Base-by-base conservation (phyloP, 2,113 vertebrate species). In the Limnothrissa miodon region DNA sequence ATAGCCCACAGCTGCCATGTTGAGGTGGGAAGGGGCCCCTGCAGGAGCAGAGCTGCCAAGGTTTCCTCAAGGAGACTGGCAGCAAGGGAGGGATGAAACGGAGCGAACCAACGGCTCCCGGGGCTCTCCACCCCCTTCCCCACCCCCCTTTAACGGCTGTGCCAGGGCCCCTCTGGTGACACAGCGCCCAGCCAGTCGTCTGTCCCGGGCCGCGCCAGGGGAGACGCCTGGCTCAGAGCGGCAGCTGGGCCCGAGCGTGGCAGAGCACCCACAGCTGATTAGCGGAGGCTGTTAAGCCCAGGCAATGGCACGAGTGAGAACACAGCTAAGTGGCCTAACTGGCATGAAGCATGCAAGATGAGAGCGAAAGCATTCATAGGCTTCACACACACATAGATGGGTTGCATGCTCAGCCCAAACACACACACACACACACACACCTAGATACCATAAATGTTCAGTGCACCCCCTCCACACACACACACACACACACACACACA, bases 401-500 rank as follows among this genome's bases (percentile, higher is more conserved):
- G n/a, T n/a, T n/a, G n/a, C n/a, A n/a, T n/a, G n/a, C n/a, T n/a
- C n/a, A n/a, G n/a, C n/a, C n/a, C 13, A 51, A 15, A 51, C 44
- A 15, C 29, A 36, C n/a, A n/a, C 17, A 80, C 19, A 19, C 44
- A 25, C 79, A 36, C 79, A 80, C 4, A 23, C 45, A 36, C n/a
- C n/a, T n/a, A n/a, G n/a, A n/a, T n/a, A n/a, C n/a, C n/a, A n/a
- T n/a, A n/a, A n/a, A n/a, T n/a, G n/a, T n/a, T n/a, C n/a, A n/a
- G n/a, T n/a, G n/a, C 17, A 21, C 17, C 19, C 11, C 3, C 4
- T 23, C 17, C 56, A 29, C n/a, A 66, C 7, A 66, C 59, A 66
- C 59, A 66, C n/a, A 70, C 66, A 74, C 66, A 39, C 29, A 36
- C 29, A 74, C 66, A 74, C 66, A 74, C 66, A 74, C 29, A 17